Evolutionary conservation across 2,797 vertebrate species (phyloP).

Genomic region (Pelochelys cantorii): DNA sequence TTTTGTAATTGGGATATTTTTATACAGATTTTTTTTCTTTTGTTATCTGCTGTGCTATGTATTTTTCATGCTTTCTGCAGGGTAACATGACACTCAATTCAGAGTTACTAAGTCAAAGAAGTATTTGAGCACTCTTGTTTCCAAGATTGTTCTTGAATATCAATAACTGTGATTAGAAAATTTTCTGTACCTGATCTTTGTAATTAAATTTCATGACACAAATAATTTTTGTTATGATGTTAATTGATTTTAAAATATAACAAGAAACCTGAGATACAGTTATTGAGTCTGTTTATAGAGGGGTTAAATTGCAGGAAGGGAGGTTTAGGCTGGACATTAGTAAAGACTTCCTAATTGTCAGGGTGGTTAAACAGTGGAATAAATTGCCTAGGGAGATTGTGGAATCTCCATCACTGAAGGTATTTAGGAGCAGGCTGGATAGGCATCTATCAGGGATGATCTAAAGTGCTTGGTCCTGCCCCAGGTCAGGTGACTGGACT

Average conservation of each 20-base stretch:
- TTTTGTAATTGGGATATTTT: fast-evolving
- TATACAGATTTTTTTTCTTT: neutral
- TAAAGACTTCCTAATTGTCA: no score
- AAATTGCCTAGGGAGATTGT: no score
- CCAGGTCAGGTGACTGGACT: no score
- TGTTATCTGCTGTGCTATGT: neutral
- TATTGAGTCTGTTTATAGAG: neutral
- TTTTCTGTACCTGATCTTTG: neutral
- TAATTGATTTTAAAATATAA: neutral
- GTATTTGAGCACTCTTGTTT: neutral
- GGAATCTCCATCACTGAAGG: no score
- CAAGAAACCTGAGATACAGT: neutral
- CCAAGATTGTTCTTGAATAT: neutral
- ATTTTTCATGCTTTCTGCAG: neutral
- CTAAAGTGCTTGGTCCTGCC: no score
- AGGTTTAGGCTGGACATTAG: no score
- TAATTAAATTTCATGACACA: neutral
- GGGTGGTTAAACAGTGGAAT: no score
- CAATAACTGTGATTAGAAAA: neutral
- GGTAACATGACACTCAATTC: neutral
- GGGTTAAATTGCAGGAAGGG: no score
- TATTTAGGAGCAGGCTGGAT: no score
- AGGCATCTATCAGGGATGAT: no score
- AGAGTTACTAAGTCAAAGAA: neutral
- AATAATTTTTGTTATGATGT: neutral